These are phyloP conservation scores for Paramormyrops kingsleyae DNA, from an alignment of 2,113 vertebrate genomes.

Conservation along the genomic window DNA sequence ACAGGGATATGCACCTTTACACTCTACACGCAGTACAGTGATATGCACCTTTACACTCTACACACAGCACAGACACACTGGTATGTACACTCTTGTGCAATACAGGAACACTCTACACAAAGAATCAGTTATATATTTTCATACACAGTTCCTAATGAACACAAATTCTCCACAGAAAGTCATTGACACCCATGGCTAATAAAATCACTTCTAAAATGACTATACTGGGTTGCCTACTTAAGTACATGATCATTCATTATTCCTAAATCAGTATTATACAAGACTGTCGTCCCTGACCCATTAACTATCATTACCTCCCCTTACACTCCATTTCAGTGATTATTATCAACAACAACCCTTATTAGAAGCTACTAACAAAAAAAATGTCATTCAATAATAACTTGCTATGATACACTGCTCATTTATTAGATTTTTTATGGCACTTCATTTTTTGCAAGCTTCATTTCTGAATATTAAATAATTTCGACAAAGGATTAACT, in stretches of 20 bases:
- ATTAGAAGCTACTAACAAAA: not conserved
- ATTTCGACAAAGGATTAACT: not conserved
- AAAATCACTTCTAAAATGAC: not conserved
- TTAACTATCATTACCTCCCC: not conserved
- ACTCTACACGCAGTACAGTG: not conserved
- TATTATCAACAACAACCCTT: not conserved
- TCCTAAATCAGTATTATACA: not conserved
- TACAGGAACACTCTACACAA: not conserved
- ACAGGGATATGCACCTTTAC: not conserved
- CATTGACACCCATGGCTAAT: not conserved
- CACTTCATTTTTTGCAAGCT: not conserved
- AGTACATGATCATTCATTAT: not conserved
- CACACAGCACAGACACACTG: not conserved
- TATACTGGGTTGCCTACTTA: not conserved
- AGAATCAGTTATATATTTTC: not conserved
- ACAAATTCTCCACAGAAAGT: not conserved
- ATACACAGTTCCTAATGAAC: not conserved
- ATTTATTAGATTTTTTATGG: not conserved
- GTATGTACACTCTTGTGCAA: not conserved
- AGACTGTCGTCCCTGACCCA: not conserved
- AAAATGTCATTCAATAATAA: constrained; percentile 5
- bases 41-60: not conserved
- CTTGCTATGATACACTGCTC: not conserved
- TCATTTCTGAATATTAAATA: not conserved
- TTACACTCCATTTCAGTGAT: not conserved